phyloP scores from a whole-genome alignment of 35 echinoderm and acorn worm genomes.

The Hemicentrotus pulcherrimus region DNA sequence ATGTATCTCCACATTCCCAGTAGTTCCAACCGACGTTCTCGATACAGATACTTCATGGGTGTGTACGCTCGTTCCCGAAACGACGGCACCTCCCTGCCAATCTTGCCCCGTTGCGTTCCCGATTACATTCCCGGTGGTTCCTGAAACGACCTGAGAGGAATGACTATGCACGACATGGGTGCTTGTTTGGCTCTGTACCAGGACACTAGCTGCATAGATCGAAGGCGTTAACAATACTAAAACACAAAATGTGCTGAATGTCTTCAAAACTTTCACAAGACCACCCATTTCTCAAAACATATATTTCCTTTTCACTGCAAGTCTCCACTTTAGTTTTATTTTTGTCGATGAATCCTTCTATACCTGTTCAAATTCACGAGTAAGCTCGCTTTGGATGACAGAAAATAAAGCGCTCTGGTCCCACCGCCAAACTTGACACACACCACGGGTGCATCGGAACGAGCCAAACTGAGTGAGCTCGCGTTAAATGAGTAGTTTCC shows the following conservation, averaged over 20 bases:
- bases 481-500: not conserved
- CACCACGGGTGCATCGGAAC: not conserved
- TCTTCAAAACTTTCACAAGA: not conserved
- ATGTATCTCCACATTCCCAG: not conserved
- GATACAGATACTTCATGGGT: not conserved
- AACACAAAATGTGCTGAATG: not conserved
- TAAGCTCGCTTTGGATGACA: not conserved
- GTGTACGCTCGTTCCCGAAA: not conserved
- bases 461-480: not conserved
- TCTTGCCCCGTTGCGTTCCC: not conserved
- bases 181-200: not conserved
- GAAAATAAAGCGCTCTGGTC: not conserved
- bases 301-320: not conserved
- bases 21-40: not conserved
- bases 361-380: not conserved
- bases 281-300: not conserved
- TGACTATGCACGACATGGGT: not conserved
- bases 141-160: not conserved
- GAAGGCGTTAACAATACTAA: not conserved
- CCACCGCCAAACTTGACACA: not conserved
- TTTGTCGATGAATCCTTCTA: not conserved
- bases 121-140: not conserved
- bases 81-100: not conserved
- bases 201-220: not conserved
- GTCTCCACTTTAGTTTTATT: not conserved